Evolutionary conservation across 2,888 invertebrate genomes (phyloP).

Genomic region (Carpatolechia fugitivella): DNA sequence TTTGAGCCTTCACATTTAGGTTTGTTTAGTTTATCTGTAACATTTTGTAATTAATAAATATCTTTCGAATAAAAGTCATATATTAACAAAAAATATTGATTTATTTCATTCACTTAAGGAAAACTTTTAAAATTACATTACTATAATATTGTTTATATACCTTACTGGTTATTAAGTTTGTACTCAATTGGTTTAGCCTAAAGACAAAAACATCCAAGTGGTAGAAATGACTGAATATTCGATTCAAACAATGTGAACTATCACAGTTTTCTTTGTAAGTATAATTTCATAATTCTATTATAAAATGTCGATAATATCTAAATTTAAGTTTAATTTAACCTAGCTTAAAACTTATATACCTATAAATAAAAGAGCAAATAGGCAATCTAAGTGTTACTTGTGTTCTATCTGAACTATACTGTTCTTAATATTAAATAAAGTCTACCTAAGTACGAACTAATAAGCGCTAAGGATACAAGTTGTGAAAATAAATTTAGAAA

Average conservation of each 20-base stretch:
- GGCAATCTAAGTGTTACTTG: no score
- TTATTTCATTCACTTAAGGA: conserved; percentile 57
- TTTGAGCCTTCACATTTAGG: no score
- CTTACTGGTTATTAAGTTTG: conserved; percentile 44
- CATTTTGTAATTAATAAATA: no score
- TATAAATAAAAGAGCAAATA: no score
- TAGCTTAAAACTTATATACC: no score
- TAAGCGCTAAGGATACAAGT: no score
- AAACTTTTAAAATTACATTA: conserved; percentile 38
- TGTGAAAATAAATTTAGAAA: no score
- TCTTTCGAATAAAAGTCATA: not conserved
- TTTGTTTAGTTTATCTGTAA: no score
- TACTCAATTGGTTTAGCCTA: conserved; percentile 62
- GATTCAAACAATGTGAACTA: conserved; percentile 19
- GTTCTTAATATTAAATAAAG: no score
- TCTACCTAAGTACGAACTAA: no score
- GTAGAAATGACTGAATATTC: not conserved
- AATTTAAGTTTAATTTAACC: no score
- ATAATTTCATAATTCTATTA: not conserved
- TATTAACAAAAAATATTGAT: conserved; percentile 68
- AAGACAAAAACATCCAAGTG: not conserved
- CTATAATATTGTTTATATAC: conserved; percentile 29
- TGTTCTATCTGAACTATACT: no score
- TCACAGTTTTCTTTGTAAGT: conserved; percentile 25
- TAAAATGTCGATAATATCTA: not conserved